A percentile compares a stretch with the other conserved stretches of the same genome.
Evolutionary conservation across 2,113 vertebrate genomes (phyloP).

Genomic region (Sminthopsis crassicaudata): DNA sequence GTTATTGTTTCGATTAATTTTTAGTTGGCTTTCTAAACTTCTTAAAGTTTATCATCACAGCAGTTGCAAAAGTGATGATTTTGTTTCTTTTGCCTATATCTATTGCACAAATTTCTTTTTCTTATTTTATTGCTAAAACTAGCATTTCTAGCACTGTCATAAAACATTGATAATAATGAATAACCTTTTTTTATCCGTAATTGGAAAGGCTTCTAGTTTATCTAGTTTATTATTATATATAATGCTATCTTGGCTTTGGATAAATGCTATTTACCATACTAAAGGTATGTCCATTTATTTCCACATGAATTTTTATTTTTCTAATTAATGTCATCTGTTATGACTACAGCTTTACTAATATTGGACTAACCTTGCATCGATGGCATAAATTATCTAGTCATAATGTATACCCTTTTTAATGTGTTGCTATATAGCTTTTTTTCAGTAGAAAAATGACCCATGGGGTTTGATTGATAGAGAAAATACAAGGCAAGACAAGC

Average conservation of each 20-base stretch:
- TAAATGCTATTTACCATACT: not conserved
- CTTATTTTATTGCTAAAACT: not conserved
- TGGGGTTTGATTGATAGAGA: conserved; percentile 64
- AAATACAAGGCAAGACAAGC: conserved; percentile 36
- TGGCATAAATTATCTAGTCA: not conserved
- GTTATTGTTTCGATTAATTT: not conserved
- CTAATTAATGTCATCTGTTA: not conserved
- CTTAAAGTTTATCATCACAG: not conserved
- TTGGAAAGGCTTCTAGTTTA: not conserved
- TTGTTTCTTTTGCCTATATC: not conserved
- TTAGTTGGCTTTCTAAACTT: not conserved
- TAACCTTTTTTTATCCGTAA: not conserved
- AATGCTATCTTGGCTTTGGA: not conserved
- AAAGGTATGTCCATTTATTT: not conserved
- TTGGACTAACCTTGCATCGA: not conserved
- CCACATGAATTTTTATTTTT: not conserved
- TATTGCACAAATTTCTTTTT: not conserved
- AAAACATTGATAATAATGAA: not conserved
- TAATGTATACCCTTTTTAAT: not conserved
- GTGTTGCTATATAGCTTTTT: not conserved
- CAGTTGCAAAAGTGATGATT: not conserved
- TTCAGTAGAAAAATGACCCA: conserved; percentile 52
- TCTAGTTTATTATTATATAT: not conserved
- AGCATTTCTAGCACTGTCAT: not conserved
- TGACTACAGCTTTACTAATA: not conserved